Base-by-base conservation (phyloP, 2,888 invertebrate genomes). In the Tupiocoris notatus region DNA sequence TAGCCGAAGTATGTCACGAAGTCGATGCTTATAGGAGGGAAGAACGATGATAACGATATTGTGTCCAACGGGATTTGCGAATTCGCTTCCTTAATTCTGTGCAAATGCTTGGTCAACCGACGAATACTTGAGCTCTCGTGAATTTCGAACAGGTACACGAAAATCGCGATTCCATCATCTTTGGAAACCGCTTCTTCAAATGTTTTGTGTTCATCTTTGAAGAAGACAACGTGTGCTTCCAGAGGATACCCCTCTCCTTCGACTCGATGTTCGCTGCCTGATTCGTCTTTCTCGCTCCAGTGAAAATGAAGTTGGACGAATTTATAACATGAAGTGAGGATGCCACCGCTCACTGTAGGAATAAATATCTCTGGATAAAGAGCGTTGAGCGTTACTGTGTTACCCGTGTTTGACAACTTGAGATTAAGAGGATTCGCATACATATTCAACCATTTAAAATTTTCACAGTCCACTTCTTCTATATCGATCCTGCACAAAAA, bases 1-100 rank as follows among this genome's bases (percentile, higher is more conserved):
- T 75, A 59, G 0, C 90, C 90, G 86, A 88, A 88, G 80, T 91
- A 91, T 0, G 89, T 79, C 79, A 89, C 89, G 81, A 89, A 91
- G 82, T 90, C 90, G 79, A 86, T 84, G 9, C 81, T 82, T 81
- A 91, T 91, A 82, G 87, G 85, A 1, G 85, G 86, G 6, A 90
- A 76, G 0, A 89, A 83, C 0, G 83, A 83, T 1, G 84, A 84
- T 81, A 91, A 83, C 0, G 87, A 86, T 18, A 85, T 83, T 0
- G 87, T 87, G 0, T 85, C 84, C 17, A 90, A 82, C 16, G 86
- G 85, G 0, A 85, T 85, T 0, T 85, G 83, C 0, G 86, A 86
- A 39, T 87, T 84, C 0, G 89, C 85, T 75, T 86, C 84, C 78
- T 82, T 84, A 17, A 91, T 18, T 65, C 65, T 23, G 16, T 57